Base-by-base conservation (phyloP, 1,140 invertebrate species). In the Telenomus remus region DNA sequence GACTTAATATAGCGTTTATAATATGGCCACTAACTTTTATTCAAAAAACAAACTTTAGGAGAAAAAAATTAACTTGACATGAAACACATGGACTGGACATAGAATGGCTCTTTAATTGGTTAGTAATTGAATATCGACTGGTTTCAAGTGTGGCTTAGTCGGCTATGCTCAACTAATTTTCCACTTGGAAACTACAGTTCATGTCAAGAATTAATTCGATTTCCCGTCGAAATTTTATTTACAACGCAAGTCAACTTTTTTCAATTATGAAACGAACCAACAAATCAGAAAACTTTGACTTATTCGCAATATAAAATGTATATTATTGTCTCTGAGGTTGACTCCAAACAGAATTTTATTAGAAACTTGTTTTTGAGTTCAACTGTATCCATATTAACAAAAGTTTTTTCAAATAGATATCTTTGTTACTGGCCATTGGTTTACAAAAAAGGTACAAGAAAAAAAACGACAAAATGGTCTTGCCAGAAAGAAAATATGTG, bases 351-450 rank as follows among this genome's bases (percentile, higher is more conserved):
- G 1, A 27, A 27, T 27, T 27, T 27, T 6, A 27, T 27, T 27
- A 27, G 19, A 6, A 27, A 6, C 2, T 27, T 27, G 19, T 27
- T 27, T 27, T 27, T 27, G 1, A 3, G 19, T 3, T 27, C 19
- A 27, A 27, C 19, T 27, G 1, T 27, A 6, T 27, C 19, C 19
- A 27, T 27, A 6, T 6, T 1, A 27, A 27, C 19, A 27, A 64
- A 9, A 43, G n/a, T n/a, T n/a, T n/a, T n/a, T n/a, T n/a, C n/a
- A 42, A 44, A 50, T 43, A 19, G 19, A 46, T 56, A 57, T 51
- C 16, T 61, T 64, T 37, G 8, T 49, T 34, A 57, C 53, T 71
- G 63, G 51, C 59, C 68, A 63, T 19, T 63, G 68, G 51, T 73
- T 60, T 60, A 54, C 19, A 55, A 65, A n/a, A n/a, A n/a, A 15